Evolutionary conservation across 1,140 invertebrate genomes (phyloP).

Genomic region (Drosophila novamexicana): DNA sequence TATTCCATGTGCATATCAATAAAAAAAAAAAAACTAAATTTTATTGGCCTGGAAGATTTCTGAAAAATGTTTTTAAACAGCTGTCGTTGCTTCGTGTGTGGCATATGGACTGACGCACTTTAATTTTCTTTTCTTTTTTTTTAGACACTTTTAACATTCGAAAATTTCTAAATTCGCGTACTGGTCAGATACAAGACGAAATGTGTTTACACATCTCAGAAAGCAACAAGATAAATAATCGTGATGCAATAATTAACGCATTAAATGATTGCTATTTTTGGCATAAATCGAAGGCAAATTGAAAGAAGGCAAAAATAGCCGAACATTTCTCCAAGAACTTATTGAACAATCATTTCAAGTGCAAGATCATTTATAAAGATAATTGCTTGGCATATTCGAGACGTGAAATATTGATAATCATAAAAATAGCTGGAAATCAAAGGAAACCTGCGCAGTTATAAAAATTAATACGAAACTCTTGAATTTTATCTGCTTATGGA

Average conservation of each 20-base stretch:
- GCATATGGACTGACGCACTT: conserved; percentile 32
- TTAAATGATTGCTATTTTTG: conserved; percentile 60
- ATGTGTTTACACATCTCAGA: conserved; percentile 50
- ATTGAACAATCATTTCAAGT: conserved; percentile 23
- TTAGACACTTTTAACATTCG: conserved; percentile 4
- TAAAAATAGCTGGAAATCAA: conserved; percentile 15
- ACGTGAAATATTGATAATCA: conserved; percentile 6
- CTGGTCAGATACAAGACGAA: no score
- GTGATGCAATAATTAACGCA: conserved; percentile 45
- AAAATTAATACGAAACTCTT: conserved; percentile 2
- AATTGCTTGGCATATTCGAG: neutral
- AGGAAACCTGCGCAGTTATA: conserved; percentile 3
- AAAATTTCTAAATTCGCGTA: conserved; percentile 33
- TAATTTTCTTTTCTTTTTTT: conserved; percentile 1
- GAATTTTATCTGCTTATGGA: neutral
- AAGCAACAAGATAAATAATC: conserved; percentile 30
- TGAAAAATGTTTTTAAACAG: neutral
- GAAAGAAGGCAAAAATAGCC: conserved; percentile 9
- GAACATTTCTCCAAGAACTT: conserved; percentile 1
- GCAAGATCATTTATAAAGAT: conserved; percentile 17
- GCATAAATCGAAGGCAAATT: conserved; percentile 11
- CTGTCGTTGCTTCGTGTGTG: conserved; percentile 34
- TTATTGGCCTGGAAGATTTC: neutral
- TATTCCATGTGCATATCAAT: neutral
- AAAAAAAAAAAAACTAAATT: conserved; percentile 1